phyloP scores from a whole-genome alignment of 2,113 vertebrate species.

The Actenoides hombroni region DNA sequence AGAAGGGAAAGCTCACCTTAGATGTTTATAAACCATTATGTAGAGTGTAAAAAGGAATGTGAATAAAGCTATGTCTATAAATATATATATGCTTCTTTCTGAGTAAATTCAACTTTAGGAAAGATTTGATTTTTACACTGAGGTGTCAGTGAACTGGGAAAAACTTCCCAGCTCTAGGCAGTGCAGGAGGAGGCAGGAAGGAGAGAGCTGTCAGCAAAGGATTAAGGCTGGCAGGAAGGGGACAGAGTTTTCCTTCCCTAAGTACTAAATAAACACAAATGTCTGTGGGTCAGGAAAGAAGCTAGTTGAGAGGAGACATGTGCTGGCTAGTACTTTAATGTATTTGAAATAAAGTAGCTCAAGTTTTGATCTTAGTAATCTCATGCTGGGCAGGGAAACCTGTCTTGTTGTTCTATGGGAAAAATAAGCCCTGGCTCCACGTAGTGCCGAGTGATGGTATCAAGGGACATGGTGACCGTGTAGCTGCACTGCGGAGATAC shows the following conservation, averaged over 20 bases:
- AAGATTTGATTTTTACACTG: neutral
- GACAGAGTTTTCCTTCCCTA: neutral
- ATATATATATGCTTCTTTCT: neutral
- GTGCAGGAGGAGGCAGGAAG: neutral
- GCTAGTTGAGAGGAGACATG: neutral
- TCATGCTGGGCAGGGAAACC: neutral
- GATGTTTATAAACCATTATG: neutral
- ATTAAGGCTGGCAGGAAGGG: neutral
- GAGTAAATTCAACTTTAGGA: neutral
- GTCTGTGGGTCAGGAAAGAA: neutral
- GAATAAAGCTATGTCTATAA: neutral
- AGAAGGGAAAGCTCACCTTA: neutral
- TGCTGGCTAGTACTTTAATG: neutral
- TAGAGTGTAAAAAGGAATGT: neutral
- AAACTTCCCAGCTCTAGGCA: neutral
- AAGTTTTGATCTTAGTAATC: neutral
- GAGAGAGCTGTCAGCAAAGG: neutral
- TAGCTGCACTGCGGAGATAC: neutral
- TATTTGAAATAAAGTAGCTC: neutral
- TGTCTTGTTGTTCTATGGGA: neutral
- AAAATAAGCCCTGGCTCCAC: neutral
- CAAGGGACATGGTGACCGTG: neutral
- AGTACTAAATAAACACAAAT: neutral
- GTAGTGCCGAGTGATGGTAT: rapidly evolving
- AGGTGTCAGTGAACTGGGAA: neutral